Percentiles rank a stretch among this genome's conserved stretches.
Evolutionary conservation across 2,888 invertebrate species (phyloP).

Genomic region (Drosophila mayaguana): DNA sequence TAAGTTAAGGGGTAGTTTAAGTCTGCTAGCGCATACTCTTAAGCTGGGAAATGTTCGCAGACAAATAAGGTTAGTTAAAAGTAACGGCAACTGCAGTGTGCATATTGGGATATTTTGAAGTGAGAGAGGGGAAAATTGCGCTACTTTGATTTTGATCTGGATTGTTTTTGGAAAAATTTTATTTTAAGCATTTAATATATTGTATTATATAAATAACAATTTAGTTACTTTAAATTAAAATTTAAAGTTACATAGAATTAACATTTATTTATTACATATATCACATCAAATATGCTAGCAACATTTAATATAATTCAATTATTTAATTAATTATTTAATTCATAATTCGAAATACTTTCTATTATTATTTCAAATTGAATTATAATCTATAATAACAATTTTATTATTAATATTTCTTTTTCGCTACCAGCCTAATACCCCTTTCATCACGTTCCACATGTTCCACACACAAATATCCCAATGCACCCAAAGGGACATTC

Average conservation of each 20-base stretch:
- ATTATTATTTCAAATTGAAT: not conserved
- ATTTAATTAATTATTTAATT: not conserved
- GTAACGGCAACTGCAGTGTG: constrained; percentile 1
- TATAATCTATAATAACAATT: not conserved
- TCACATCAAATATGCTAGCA: too few relatives aligned
- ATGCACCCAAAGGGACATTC: constrained; percentile 29
- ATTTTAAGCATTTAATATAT: too few relatives aligned
- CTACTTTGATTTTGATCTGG: not conserved
- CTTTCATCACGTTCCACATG: constrained; percentile 8
- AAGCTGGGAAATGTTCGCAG: constrained; percentile 2
- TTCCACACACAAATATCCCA: constrained; percentile 29
- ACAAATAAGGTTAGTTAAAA: not conserved
- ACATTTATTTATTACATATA: too few relatives aligned
- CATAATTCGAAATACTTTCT: not conserved
- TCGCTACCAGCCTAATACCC: not conserved
- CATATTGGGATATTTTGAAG: not conserved
- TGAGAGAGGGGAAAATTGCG: not conserved
- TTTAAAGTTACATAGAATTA: not conserved
- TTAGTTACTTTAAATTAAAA: not conserved
- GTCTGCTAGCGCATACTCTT: constrained; percentile 1
- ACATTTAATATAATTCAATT: too few relatives aligned
- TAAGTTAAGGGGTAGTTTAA: not conserved
- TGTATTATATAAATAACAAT: not conserved
- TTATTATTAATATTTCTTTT: not conserved
- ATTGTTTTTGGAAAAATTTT: not conserved